A percentile compares a stretch with the other conserved stretches of the same genome.
Evolutionary conservation across 2,888 invertebrate species (phyloP).

Genomic region (Neocrepidodera transversa): DNA sequence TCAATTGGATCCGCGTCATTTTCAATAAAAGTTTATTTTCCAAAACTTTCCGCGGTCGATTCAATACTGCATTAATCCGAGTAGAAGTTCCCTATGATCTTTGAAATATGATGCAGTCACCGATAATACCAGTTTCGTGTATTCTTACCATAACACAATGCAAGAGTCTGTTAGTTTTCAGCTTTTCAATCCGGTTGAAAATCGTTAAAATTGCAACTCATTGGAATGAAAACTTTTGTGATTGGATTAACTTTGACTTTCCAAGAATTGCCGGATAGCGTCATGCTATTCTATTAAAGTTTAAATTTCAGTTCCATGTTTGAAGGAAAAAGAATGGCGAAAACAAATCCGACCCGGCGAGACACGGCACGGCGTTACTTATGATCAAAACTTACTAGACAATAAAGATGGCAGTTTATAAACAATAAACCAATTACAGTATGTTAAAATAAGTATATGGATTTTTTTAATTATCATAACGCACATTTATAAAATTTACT

Average conservation of each 20-base stretch:
- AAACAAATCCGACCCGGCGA: conserved; percentile 6
- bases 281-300: conserved; percentile 34
- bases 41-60: neutral
- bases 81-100: conserved; percentile 27
- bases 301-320: conserved; percentile 18
- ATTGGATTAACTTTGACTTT: conserved; percentile 39
- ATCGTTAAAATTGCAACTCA: conserved; percentile 28
- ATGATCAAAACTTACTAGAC: neutral
- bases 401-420: too few species aligned
- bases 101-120: conserved; percentile 30
- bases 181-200: conserved; percentile 36
- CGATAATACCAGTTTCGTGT: conserved; percentile 33
- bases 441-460: too few species aligned
- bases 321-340: conserved; percentile 10
- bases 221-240: conserved; percentile 36
- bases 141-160: conserved; percentile 32
- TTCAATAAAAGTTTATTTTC: neutral
- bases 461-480: too few species aligned
- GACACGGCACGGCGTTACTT: neutral
- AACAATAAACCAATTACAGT: too few species aligned
- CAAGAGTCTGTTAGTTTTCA: conserved; percentile 31
- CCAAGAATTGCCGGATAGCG: conserved; percentile 31
- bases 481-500: too few species aligned
- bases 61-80: conserved; percentile 26
- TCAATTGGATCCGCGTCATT: neutral